A percentile compares a stretch with the other conserved stretches of the same genome.
These are phyloP conservation scores for Pterocles gutturalis DNA, from an alignment of 2,113 vertebrate species.

Conservation along the genomic window DNA sequence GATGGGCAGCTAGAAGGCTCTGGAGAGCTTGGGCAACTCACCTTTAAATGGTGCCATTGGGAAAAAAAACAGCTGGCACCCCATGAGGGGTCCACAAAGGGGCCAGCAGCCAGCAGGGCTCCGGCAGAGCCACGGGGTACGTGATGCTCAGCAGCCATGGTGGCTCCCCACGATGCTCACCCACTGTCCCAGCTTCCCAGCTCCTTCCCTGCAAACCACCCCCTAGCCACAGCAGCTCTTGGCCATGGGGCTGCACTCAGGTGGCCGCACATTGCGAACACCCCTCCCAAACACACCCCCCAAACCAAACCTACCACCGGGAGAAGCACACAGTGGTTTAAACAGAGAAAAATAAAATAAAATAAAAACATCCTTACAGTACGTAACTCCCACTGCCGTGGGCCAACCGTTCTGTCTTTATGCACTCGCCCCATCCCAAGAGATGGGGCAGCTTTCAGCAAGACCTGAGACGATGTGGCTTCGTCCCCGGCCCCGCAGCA, in stretches of 20 bases:
- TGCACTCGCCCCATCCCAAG: fast-evolving
- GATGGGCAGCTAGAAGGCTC: not conserved
- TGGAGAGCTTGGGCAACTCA: not conserved
- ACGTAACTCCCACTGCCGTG: not conserved
- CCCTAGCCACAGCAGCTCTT: not conserved
- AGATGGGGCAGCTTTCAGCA: not conserved
- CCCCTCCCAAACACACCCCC: not conserved
- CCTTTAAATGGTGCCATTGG: not conserved
- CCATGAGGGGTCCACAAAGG: not conserved
- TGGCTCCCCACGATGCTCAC: not conserved
- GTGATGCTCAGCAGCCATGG: not conserved
- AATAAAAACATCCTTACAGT: not conserved
- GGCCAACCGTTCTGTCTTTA: not conserved
- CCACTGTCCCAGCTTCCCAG: not conserved
- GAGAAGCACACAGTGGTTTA: not conserved
- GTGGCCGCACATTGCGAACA: not conserved
- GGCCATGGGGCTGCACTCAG: not conserved
- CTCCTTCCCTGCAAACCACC: not conserved
- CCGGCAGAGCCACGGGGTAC: no score
- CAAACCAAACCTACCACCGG: not conserved
- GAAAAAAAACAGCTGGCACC: fast-evolving
- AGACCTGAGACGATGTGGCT: fast-evolving
- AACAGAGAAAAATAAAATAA: not conserved
- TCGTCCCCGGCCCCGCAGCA: not conserved
- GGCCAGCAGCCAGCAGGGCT: fast-evolving